Conservation (phyloP, 2,797 vertebrate genomes). For the Onychomys torridus region DNA sequence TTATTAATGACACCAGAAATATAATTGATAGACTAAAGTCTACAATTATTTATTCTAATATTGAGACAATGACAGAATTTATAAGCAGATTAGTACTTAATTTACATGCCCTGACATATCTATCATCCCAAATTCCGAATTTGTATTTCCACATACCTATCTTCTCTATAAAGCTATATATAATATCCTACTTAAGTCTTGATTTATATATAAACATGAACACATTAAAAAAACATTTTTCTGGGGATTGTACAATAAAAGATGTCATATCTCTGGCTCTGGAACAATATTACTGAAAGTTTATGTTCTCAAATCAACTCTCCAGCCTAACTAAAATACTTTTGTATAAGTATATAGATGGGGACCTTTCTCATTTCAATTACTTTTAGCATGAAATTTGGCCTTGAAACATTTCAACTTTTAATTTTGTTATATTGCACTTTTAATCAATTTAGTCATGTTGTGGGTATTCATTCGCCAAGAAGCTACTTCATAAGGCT, state of each 20-base stretch:
- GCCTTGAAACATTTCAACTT: not conserved
- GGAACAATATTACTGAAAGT: not conserved
- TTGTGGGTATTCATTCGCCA: too few species aligned
- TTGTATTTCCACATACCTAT: not conserved
- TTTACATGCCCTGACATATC: not conserved
- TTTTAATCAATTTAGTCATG: not conserved
- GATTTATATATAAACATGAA: not conserved
- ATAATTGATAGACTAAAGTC: not conserved
- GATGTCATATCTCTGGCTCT: not conserved
- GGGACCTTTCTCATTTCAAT: not conserved
- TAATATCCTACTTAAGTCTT: not conserved
- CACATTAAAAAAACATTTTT: not conserved
- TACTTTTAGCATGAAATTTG: conserved; percentile 2
- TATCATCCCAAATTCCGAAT: not conserved
- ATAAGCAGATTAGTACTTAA: not conserved
- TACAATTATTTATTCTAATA: conserved; percentile 24
- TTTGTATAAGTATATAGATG: not conserved
- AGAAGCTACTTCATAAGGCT: too few species aligned
- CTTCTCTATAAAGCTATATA: not conserved
- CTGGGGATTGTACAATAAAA: not conserved
- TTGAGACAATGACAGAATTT: not conserved
- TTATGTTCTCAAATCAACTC: conserved; percentile 6
- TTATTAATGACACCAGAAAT: not conserved
- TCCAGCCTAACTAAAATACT: not conserved
- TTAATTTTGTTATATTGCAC: not conserved